A percentile compares a stretch with the other conserved stretches of the same genome.
phyloP scores from a whole-genome alignment of 2,797 vertebrate genomes.

The Mus minutoides region DNA sequence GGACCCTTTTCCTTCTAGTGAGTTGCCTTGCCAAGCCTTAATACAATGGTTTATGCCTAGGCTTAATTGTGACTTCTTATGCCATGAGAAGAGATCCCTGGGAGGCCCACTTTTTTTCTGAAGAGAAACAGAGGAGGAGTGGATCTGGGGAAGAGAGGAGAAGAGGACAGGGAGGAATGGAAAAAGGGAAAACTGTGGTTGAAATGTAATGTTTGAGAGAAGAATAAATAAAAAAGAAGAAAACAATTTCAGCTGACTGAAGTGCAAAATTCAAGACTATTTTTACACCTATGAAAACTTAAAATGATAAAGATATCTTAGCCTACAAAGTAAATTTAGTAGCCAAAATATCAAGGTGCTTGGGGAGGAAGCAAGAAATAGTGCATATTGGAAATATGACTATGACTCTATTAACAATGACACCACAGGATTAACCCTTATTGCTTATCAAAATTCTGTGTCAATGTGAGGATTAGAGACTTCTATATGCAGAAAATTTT shows the following conservation, averaged over 20 bases:
- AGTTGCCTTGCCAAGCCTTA: background rate
- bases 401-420: background rate
- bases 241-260: background rate
- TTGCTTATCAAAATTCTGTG: conserved; percentile 7
- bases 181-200: too few relatives aligned
- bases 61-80: background rate
- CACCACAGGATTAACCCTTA: background rate
- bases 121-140: background rate
- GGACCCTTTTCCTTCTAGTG: background rate
- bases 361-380: background rate
- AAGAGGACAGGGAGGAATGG: too few relatives aligned
- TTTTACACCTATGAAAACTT: background rate
- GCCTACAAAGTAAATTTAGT: background rate
- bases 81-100: background rate
- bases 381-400: background rate
- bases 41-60: background rate
- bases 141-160: too few relatives aligned
- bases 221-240: too few relatives aligned
- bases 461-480: background rate
- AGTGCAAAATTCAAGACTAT: background rate
- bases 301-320: background rate
- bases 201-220: too few relatives aligned
- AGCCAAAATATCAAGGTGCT: background rate
- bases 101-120: background rate
- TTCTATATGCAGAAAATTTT: background rate